Base-by-base conservation (phyloP, 2,888 invertebrate species). In the Homarus gammarus region DNA sequence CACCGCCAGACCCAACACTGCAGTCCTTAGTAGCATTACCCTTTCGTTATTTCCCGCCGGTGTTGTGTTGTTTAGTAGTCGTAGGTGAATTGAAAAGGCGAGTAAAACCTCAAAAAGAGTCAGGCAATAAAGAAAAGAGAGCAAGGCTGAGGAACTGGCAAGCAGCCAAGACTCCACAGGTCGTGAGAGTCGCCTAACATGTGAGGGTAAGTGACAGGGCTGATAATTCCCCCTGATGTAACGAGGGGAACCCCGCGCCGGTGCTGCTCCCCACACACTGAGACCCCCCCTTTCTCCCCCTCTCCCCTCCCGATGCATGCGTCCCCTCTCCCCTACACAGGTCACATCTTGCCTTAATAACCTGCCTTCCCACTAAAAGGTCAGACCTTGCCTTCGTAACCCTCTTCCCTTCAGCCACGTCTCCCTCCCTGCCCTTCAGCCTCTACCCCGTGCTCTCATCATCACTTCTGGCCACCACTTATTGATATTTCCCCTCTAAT, bases 201-300 rank as follows among this genome's bases (percentile, higher is more conserved):
- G 86, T 78, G 86, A 79, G 86, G 86, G 86, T 79, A 72, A 79
- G 86, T 79, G 86, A 79, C 70, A 79, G 70, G 6, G 61, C 86
- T 86, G 86, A 86, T 86, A 86, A 86, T 86, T 79, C 86, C 78
- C 77, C 68, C 70, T 86, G 78, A 86, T 79, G 79, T 86, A 86
- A 86, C 86, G 79, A 79, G 70, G 78, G 79, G 86, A 79, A 79
- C 51, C 75, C 64, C 64, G 44, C 73, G 49, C 75, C 36, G 36
- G 33, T 84, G 22, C 40, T 38, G 31, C 49, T 83, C 83, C 49
- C 44, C 44, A 68, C 51, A 22, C 44, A 31, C 44, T 8, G 44
- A 2, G 1, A 18, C 49, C 49, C 27, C n/a, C 15, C 61, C 40
- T 38, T 51, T 6, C 49, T 49, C 44, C 40, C 22, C 81, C 68